These are phyloP conservation scores for Ophthalmotilapia sp. DNA, from an alignment of 2,113 vertebrate species.

Conservation along the genomic window DNA sequence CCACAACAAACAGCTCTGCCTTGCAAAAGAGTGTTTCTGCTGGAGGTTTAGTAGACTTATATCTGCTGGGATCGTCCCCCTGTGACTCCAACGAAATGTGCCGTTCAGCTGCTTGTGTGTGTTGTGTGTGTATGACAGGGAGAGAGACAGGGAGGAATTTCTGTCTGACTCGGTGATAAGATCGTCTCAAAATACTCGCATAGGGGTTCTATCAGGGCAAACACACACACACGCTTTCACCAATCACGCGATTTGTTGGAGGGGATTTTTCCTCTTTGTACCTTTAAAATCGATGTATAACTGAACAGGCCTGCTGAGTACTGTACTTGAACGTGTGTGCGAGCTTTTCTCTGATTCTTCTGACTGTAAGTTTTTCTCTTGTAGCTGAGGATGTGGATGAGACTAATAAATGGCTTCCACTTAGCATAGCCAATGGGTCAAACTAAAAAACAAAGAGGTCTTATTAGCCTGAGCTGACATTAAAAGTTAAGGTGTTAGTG, in stretches of 20 bases:
- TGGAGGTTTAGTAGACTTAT: slow-evolving; percentile 25
- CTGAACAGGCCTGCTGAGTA: background rate
- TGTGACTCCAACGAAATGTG: slow-evolving; percentile 12
- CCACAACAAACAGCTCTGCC: slow-evolving; percentile 24
- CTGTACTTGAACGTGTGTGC: background rate
- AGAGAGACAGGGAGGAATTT: slow-evolving; percentile 49
- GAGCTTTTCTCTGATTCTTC: background rate
- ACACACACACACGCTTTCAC: background rate
- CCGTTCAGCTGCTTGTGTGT: slow-evolving; percentile 23
- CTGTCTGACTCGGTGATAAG: slow-evolving; percentile 57
- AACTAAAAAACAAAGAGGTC: background rate
- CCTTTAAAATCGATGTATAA: background rate
- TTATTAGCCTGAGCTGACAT: background rate
- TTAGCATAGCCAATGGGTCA: background rate
- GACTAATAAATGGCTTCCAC: background rate
- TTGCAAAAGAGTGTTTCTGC: slow-evolving; percentile 34
- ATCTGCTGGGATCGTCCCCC: slow-evolving; percentile 4
- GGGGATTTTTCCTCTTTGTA: background rate
- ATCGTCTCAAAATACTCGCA: slow-evolving; percentile 52
- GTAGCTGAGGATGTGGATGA: background rate
- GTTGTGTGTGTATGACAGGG: background rate
- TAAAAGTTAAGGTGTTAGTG: background rate
- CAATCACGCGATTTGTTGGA: slow-evolving; percentile 4
- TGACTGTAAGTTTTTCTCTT: background rate
- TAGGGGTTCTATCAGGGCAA: slow-evolving; percentile 56